Evolutionary conservation across 2,888 invertebrate species (phyloP).

Genomic region (Elmis aenea): DNA sequence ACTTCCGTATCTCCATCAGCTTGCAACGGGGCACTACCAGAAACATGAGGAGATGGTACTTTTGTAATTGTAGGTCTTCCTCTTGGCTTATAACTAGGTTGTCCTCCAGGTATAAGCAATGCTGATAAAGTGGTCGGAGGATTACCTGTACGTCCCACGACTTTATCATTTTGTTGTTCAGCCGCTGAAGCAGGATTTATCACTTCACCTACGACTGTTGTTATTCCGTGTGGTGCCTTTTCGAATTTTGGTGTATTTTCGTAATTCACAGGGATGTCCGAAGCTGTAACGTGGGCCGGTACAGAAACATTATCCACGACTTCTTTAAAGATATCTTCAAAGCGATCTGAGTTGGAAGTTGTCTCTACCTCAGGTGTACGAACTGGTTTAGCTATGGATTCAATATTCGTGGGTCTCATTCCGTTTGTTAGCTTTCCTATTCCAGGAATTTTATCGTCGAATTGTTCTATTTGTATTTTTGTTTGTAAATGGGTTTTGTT

Average conservation of each 20-base stretch:
- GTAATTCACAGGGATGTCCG: neutral
- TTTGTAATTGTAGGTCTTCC: slow-evolving; percentile 59
- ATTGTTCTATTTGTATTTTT: slow-evolving; percentile 8
- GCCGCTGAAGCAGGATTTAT: too few relatives aligned
- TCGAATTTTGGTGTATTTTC: too few relatives aligned
- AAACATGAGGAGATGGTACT: slow-evolving; percentile 47
- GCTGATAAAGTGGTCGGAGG: slow-evolving; percentile 57
- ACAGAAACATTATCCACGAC: slow-evolving; percentile 25
- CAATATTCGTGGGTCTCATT: neutral
- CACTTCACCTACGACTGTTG: too few relatives aligned
- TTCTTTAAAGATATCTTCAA: slow-evolving; percentile 31
- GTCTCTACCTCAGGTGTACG: slow-evolving; percentile 4
- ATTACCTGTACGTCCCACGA: slow-evolving; percentile 9
- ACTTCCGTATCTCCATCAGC: slow-evolving; percentile 25
- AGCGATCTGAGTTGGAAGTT: slow-evolving; percentile 9
- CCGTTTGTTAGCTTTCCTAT: neutral
- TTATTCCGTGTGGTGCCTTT: too few relatives aligned
- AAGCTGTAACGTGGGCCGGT: slow-evolving; percentile 8
- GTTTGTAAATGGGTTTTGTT: slow-evolving; percentile 5
- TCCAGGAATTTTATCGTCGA: neutral
- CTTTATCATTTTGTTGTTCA: too few relatives aligned
- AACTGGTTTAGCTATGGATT: neutral
- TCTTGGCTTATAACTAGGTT: slow-evolving; percentile 43
- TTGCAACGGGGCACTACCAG: slow-evolving; percentile 26
- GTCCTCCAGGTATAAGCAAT: slow-evolving; percentile 57